These are phyloP conservation scores for Talpa occidentalis DNA, from an alignment of 2,113 vertebrate species.

Conservation along the genomic window DNA sequence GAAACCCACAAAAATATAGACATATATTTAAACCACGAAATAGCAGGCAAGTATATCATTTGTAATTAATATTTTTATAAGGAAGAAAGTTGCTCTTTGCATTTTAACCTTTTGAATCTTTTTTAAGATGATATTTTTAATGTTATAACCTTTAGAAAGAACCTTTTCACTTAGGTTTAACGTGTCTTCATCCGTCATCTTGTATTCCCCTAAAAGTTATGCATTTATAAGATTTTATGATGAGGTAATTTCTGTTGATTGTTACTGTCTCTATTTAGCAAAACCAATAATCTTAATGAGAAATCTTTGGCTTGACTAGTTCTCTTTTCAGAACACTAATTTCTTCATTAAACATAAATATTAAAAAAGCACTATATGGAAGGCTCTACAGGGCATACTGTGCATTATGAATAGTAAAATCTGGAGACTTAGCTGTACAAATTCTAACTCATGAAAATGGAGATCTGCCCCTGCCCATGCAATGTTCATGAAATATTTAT, in stretches of 20 bases:
- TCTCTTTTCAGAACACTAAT: constrained; percentile 67
- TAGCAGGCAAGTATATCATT: constrained; percentile 36
- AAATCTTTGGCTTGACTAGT: constrained; percentile 69
- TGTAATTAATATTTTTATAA: constrained; percentile 69
- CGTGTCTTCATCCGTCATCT: constrained; percentile 31
- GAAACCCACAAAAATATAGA: constrained; percentile 32
- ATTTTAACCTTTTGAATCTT: constrained; percentile 64
- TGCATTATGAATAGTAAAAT: constrained; percentile 82
- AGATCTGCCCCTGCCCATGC: constrained; percentile 80
- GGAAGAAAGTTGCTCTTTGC: constrained; percentile 58
- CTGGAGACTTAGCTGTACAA: constrained; percentile 73
- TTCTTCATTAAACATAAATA: constrained; percentile 83
- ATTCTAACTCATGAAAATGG: constrained; percentile 84
- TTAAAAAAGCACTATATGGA: constrained; percentile 67
- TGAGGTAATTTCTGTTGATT: constrained; percentile 56
- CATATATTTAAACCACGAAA: constrained; percentile 54
- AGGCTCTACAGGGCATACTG: constrained; percentile 73
- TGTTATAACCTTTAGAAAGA: constrained; percentile 68
- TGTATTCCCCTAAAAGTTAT: constrained; percentile 10
- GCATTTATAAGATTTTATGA: background rate
- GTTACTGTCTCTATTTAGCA: constrained; percentile 26
- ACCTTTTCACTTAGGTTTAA: constrained; percentile 57
- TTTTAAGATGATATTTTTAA: constrained; percentile 58
- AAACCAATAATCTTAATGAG: constrained; percentile 53
- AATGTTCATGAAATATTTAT: constrained; percentile 86